Evolutionary conservation across 2,888 invertebrate genomes (phyloP).

Genomic region (Mantis religiosa): DNA sequence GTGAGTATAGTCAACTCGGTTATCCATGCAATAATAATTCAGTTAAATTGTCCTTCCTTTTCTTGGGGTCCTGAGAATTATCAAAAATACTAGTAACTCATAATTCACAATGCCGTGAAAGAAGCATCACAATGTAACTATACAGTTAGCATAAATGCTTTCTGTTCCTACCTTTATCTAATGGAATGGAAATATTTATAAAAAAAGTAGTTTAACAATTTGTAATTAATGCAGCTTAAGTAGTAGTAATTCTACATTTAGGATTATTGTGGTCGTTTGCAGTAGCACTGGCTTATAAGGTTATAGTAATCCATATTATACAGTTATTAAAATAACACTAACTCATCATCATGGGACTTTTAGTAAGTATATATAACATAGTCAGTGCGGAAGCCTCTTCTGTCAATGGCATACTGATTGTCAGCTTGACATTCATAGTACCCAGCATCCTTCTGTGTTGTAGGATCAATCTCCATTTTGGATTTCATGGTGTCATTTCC

Average conservation of each 20-base stretch:
- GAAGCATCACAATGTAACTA: no score
- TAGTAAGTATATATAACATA: conserved; percentile 38
- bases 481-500: conserved; percentile 63
- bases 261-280: background rate
- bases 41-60: no score
- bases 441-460: conserved; percentile 67
- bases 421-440: conserved; percentile 70
- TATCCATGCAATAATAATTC: no score
- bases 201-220: background rate
- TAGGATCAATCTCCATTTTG: conserved; percentile 71
- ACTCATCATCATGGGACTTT: background rate
- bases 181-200: background rate
- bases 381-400: conserved; percentile 63
- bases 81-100: no score
- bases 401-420: conserved; percentile 65
- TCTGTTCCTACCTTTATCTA: no score
- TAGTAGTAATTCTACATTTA: background rate
- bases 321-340: background rate
- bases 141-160: no score
- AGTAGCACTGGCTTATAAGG: background rate
- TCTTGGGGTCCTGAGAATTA: no score
- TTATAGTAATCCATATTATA: background rate
- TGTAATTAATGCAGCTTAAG: background rate
- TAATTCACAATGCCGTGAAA: no score
- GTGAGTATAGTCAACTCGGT: no score